Conservation (phyloP, 2,797 vertebrate species). For the Craterocephalus amniculus region DNA sequence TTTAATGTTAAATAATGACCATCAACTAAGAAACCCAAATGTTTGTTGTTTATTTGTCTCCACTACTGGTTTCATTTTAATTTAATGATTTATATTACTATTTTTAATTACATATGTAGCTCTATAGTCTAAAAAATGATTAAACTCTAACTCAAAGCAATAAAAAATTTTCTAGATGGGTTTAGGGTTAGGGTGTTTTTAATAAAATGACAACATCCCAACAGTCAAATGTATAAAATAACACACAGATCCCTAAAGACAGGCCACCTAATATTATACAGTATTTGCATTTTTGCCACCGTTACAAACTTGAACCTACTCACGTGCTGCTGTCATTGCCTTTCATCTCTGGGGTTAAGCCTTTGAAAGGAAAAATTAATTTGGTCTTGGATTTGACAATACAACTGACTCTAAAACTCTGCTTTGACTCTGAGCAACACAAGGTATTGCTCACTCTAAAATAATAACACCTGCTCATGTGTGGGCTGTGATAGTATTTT, state of each 20-base stretch:
- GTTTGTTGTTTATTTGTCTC: no score
- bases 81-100: no score
- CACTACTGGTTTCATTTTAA: no score
- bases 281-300: constrained; percentile 26
- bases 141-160: no score
- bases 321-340: constrained; percentile 18
- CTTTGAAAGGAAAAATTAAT: constrained; percentile 57
- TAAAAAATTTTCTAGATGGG: no score
- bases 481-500: constrained; percentile 60
- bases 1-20: background rate
- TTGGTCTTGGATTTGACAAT: constrained; percentile 66
- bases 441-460: constrained; percentile 45
- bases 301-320: constrained; percentile 23
- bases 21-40: background rate
- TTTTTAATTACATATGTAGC: background rate
- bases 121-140: background rate
- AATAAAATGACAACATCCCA: background rate
- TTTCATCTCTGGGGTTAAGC: constrained; percentile 42
- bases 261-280: constrained; percentile 7
- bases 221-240: constrained; percentile 2
- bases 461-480: constrained; percentile 53
- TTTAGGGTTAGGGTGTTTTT: constrained; percentile 5
- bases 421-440: constrained; percentile 64
- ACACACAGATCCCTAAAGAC: constrained; percentile 2
- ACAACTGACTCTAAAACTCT: constrained; percentile 47